Conservation (phyloP, 2,888 invertebrate species). For the Harmothoe impar region DNA sequence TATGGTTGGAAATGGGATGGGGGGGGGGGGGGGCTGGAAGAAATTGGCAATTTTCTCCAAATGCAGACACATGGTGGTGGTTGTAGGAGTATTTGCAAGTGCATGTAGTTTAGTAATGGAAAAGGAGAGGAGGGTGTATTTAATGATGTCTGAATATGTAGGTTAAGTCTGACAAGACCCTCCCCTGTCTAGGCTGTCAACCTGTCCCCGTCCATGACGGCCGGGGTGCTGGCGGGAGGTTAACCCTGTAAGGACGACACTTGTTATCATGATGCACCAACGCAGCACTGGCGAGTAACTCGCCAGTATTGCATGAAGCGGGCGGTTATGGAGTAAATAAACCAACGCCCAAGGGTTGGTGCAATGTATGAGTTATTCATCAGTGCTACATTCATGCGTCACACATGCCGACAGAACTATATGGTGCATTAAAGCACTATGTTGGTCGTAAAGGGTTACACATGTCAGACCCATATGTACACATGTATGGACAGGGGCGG, state of each 20-base stretch:
- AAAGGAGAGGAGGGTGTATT: not conserved
- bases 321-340: not conserved
- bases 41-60: not conserved
- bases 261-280: too few species aligned
- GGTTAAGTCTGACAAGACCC: not conserved
- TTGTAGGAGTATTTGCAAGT: not conserved
- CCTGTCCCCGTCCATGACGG: not conserved
- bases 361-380: too few species aligned
- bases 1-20: not conserved
- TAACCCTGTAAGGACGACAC: not conserved
- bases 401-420: too few species aligned
- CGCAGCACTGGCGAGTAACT: too few species aligned
- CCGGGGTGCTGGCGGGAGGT: not conserved
- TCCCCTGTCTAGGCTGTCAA: not conserved
- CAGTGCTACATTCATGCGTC: too few species aligned
- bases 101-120: not conserved
- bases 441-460: too few species aligned
- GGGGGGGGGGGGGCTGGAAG: not conserved
- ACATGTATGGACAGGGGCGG: too few species aligned
- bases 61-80: not conserved
- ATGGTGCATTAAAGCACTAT: too few species aligned
- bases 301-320: not conserved
- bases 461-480: too few species aligned
- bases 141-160: conserved; percentile 23
- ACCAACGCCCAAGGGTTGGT: too few species aligned